Evolutionary conservation across 1,140 invertebrate species (phyloP).

Genomic region (Hirudo medicinalis): DNA sequence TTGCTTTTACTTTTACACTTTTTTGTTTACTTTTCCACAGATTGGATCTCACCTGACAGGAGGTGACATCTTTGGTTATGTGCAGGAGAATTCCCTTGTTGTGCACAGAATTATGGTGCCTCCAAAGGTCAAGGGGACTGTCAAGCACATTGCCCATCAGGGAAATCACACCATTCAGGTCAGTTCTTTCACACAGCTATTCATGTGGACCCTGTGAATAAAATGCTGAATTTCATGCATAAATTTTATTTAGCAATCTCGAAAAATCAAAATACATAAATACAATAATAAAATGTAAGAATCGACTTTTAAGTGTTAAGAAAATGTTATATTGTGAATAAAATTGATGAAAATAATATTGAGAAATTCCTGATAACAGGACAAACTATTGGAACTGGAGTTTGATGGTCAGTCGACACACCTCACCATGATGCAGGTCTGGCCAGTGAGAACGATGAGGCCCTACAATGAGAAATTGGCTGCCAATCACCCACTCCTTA

Average conservation of each 20-base stretch:
- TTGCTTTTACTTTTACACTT: neutral
- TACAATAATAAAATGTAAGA: no score
- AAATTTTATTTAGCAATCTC: no score
- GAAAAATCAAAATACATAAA: no score
- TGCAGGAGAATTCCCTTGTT: constrained; percentile 91
- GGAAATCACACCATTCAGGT: constrained; percentile 88
- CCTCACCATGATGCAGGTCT: constrained; percentile 56
- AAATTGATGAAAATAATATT: neutral
- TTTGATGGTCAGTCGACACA: constrained; percentile 88
- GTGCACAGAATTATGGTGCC: constrained; percentile 92
- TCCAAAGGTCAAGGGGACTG: constrained; percentile 83
- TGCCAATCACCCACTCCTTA: constrained; percentile 91
- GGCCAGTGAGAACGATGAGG: constrained; percentile 91
- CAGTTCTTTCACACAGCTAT: neutral
- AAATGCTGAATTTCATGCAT: no score
- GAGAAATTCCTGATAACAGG: constrained; percentile 44
- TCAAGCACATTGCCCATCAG: constrained; percentile 82
- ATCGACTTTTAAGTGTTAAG: no score
- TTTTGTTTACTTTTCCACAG: constrained; percentile 36
- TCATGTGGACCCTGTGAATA: neutral
- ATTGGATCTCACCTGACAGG: constrained; percentile 90
- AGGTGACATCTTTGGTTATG: constrained; percentile 87
- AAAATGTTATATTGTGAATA: neutral
- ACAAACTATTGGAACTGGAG: constrained; percentile 87
- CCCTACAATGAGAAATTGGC: constrained; percentile 94